phyloP scores from a whole-genome alignment of 2,888 invertebrate genomes.

The Odontomyia ornata region DNA sequence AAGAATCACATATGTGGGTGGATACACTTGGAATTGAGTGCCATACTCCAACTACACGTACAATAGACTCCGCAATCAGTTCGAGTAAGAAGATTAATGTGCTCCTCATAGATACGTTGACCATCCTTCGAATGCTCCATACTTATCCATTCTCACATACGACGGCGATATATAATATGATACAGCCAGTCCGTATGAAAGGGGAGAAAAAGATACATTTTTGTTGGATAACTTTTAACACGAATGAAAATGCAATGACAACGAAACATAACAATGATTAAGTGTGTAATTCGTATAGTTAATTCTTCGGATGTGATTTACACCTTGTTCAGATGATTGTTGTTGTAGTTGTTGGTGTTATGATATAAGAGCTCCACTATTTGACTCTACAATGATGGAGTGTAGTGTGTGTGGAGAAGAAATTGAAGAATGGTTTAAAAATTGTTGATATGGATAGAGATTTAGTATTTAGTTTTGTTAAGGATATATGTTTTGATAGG shows the following conservation, averaged over 20 bases:
- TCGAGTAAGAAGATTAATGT: constrained; percentile 42
- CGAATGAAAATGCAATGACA: constrained; percentile 40
- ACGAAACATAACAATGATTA: constrained; percentile 44
- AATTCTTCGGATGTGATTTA: constrained; percentile 39
- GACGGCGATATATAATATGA: neutral
- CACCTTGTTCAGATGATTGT: constrained; percentile 40
- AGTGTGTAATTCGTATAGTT: constrained; percentile 45
- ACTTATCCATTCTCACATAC: neutral
- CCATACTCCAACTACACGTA: neutral
- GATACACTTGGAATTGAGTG: constrained; percentile 11
- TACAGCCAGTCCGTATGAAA: neutral
- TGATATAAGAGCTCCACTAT: no score
- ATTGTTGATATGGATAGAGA: neutral
- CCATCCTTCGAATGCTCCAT: neutral
- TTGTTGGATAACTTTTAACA: constrained; percentile 3
- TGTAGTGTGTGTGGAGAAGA: neutral
- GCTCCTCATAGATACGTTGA: constrained; percentile 39
- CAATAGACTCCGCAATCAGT: constrained; percentile 47
- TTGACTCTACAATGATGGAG: no score
- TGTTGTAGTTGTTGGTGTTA: neutral
- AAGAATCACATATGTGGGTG: constrained; percentile 13
- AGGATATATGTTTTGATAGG: constrained; percentile 11
- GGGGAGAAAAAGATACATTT: neutral
- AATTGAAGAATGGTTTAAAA: neutral
- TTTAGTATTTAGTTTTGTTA: constrained; percentile 15